Evolutionary conservation across 2,888 invertebrate species (phyloP), one percentile per base, ranked within the genome.

Genomic region (Perizoma affinitatum): DNA sequence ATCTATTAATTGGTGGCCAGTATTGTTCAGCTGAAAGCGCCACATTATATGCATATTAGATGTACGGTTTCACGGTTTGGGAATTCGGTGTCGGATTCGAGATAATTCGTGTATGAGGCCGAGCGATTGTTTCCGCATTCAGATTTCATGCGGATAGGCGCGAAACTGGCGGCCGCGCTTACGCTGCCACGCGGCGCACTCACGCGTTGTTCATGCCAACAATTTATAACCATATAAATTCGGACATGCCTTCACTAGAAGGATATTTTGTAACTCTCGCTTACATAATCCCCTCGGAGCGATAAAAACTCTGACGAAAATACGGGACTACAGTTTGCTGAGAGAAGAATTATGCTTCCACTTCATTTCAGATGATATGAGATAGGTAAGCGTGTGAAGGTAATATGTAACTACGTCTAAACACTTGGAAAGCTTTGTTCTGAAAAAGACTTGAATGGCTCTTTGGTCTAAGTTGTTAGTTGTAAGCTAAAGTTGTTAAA

Each of bases 181-280:
- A 57, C 61, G 55, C 55, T 60, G 60, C 58, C 64, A 61, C 62
- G 67, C 70, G 65, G 65, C 63, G 56, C 71, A 68, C 70, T 68
- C 64, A 67, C 71, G 71, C 78, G 77, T 82, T 83, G 81, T 83
- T 80, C 75, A 75, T 76, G 71, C 72, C 69, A 73, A 74, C 74
- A 78, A 84, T 84, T 82, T 84, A 82, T 81, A 80, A 78, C 74
- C 71, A 71, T 73, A 79, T 80, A 79, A 76, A 82, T 78, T 78
- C 69, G 70, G 68, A 73, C 74, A 72, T 67, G 70, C 74, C 50
- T 66, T 70, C 68, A 71, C 70, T 73, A 72, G 40, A 68, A 74
- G 76, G 73, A 76, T 79, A 80, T 80, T 79, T 76, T 68, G 69
- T 72, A 70, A 72, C 72, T 72, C 69, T 60, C 73, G 73, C 70